phyloP scores from a whole-genome alignment of 2,888 invertebrate species.

The Perizoma affinitatum region DNA sequence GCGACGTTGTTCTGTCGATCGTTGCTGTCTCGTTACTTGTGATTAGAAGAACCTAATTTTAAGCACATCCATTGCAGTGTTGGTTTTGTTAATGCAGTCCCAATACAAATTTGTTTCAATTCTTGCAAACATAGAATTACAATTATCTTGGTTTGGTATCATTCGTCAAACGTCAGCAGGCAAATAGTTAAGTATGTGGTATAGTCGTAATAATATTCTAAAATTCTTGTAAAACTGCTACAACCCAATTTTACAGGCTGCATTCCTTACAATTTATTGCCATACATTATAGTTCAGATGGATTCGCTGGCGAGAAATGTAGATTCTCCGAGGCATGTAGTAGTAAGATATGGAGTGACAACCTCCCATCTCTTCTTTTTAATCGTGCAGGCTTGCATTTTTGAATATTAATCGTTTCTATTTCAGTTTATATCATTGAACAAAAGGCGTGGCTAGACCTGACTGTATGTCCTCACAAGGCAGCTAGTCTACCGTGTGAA shows the following conservation, averaged over 20 bases:
- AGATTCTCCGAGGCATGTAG: not conserved
- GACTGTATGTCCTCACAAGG: slow-evolving; percentile 1
- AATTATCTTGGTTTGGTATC: too few species aligned
- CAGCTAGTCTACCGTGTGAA: slow-evolving; percentile 17
- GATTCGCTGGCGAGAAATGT: slow-evolving; percentile 9
- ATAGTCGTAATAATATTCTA: too few species aligned
- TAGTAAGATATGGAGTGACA: not conserved
- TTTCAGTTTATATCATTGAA: slow-evolving; percentile 14
- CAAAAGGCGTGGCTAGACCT: not conserved
- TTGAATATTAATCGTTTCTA: slow-evolving; percentile 5
- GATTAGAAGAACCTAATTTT: slow-evolving; percentile 53
- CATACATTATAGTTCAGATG: slow-evolving; percentile 9
- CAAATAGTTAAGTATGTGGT: too few species aligned
- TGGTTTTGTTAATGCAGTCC: slow-evolving; percentile 17
- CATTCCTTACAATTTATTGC: slow-evolving; percentile 5
- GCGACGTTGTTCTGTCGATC: slow-evolving; percentile 58
- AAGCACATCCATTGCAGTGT: slow-evolving; percentile 29
- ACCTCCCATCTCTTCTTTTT: slow-evolving; percentile 1
- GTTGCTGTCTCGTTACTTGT: slow-evolving; percentile 66
- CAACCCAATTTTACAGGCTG: not conserved
- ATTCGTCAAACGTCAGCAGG: too few species aligned
- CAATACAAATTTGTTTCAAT: not conserved
- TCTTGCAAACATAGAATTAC: not conserved
- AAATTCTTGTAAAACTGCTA: too few species aligned
- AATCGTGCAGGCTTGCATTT: slow-evolving; percentile 5